These are phyloP conservation scores for Megaceryle torquata DNA, from an alignment of 2,113 vertebrate species.

Conservation along the genomic window DNA sequence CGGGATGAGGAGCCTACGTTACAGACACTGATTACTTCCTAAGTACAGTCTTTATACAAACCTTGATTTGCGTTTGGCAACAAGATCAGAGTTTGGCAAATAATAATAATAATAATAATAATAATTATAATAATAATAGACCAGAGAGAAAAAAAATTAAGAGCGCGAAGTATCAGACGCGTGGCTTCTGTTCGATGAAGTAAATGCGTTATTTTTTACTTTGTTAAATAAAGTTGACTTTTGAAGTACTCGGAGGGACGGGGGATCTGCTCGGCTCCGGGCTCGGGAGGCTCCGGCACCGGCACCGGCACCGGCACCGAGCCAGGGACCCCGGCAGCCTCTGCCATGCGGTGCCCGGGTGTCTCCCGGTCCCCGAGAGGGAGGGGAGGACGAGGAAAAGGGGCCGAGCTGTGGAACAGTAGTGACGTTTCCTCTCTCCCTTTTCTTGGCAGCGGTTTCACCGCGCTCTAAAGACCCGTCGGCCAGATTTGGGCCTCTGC, in stretches of 20 bases:
- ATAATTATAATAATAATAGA: not conserved
- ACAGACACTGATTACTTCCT: conserved; percentile 18
- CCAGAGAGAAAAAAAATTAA: not conserved
- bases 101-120: not conserved
- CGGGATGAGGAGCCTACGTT: not conserved
- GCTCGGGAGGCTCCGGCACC: not conserved
- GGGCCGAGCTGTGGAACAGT: not conserved
- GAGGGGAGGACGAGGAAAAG: not conserved
- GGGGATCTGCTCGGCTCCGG: not conserved
- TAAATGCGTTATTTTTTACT: not conserved
- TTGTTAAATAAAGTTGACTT: not conserved
- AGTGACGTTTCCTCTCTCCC: not conserved
- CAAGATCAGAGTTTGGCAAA: conserved; percentile 30
- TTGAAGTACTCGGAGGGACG: not conserved
- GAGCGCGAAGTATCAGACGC: not conserved
- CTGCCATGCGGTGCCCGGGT: not conserved
- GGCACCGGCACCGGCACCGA: too few species aligned
- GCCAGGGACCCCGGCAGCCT: not conserved
- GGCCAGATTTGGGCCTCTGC: not conserved
- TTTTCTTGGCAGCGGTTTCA: not conserved
- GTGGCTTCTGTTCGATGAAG: not conserved
- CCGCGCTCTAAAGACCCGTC: not conserved
- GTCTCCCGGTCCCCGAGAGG: not conserved
- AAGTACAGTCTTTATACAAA: not conserved
- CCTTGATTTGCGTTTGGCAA: conserved; percentile 40